Base-by-base conservation (phyloP, 2,888 invertebrate species). In the Acanthosepion lycidas region DNA sequence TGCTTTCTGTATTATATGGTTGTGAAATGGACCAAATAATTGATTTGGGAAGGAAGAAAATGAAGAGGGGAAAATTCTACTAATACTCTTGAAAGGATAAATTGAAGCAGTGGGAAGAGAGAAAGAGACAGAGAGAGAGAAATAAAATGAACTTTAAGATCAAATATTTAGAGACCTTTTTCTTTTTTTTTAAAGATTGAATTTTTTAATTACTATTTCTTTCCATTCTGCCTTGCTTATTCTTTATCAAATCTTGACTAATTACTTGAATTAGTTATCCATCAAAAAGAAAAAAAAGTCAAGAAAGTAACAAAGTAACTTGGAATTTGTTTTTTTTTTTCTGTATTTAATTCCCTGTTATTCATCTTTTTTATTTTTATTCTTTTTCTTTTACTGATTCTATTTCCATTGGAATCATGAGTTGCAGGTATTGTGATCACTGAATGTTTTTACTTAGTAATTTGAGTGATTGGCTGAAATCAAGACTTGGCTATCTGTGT, bases 1-100 rank as follows among this genome's bases (percentile, higher is more conserved):
- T 78, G 59, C n/a, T 78, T 78, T 78, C 78, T n/a, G n/a, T 78
- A 78, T 78, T n/a, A 78, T 78, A n/a, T 78, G 78, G 28, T 78
- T 78, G 78, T 28, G 78, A 78, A 78, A 78, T n/a, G 78, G 78
- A 78, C 78, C 78, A 78, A 78, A 78, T 78, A 78, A 78, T 78
- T 78, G 78, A 78, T 78, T 78, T 78, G n/a, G n/a, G 78, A 78
- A 78, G n/a, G 78, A 78, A 59, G 23, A 59, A 59, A 59, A 59
- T 59, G 26, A 59, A 59, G 59, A 23, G 59, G 59, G 59, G n/a
- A n/a, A 78, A 78, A 23, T 64, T 78, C 33, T n/a, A n/a, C n/a
- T n/a, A 20, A 59, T 59, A 59, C 59, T 59, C 6, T 23, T 20
- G 59, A 59, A 59, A 59, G 59, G 59, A 59, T 59, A 59, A 59